Conservation (phyloP, 2,888 invertebrate genomes). For the Itoplectis maculator region DNA sequence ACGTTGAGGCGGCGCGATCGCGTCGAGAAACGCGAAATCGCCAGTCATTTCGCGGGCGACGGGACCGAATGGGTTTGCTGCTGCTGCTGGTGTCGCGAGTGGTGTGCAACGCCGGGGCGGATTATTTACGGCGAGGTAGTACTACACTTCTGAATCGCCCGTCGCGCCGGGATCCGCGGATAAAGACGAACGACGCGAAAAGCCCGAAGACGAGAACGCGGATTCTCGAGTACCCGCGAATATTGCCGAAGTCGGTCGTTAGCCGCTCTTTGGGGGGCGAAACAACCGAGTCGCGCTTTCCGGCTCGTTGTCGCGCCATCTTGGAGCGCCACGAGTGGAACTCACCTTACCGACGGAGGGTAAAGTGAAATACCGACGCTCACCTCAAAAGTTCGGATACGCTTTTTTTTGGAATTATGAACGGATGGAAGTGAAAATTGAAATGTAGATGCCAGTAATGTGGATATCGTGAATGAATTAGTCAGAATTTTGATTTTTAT, state of each 20-base stretch:
- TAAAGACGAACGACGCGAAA: slow-evolving; percentile 67
- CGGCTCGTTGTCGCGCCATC: slow-evolving; percentile 57
- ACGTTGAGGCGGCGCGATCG: slow-evolving; percentile 59
- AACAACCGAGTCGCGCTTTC: slow-evolving; percentile 49
- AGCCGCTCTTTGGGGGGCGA: slow-evolving; percentile 37
- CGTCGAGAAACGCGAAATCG: slow-evolving; percentile 68
- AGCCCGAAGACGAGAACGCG: slow-evolving; percentile 49
- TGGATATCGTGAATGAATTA: too few relatives aligned
- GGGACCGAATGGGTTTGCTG: too few relatives aligned
- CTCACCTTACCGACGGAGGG: background rate
- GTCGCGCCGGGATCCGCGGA: slow-evolving; percentile 65
- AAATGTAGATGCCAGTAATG: too few relatives aligned
- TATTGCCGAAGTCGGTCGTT: slow-evolving; percentile 66
- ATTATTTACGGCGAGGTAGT: slow-evolving; percentile 69
- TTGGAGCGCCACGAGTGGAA: slow-evolving; percentile 2
- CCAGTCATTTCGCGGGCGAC: slow-evolving; percentile 68
- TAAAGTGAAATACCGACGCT: too few relatives aligned
- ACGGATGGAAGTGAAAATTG: too few relatives aligned
- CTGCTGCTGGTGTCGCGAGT: too few relatives aligned
- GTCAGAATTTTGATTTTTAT: too few relatives aligned
- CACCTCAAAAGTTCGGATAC: too few relatives aligned
- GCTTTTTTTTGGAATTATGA: too few relatives aligned
- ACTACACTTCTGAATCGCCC: slow-evolving; percentile 60
- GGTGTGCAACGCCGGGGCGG: slow-evolving; percentile 60
- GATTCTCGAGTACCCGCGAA: slow-evolving; percentile 65